Evolutionary conservation across 92 coral and sea anemone genomes (phyloP).

Genomic region (Nematostella vectensis): DNA sequence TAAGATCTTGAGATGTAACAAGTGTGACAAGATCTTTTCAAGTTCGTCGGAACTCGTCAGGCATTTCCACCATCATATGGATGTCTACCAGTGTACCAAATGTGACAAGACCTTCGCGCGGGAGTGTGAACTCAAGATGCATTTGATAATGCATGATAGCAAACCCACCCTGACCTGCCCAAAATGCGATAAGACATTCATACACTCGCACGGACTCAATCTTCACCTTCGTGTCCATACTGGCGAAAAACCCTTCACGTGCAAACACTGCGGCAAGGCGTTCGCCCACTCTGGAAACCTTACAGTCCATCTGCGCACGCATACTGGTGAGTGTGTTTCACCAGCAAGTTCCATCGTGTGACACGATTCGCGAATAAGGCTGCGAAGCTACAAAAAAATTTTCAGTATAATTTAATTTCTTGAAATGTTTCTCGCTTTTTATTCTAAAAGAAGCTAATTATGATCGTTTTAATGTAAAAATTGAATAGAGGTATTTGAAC

Average conservation of each 20-base stretch:
- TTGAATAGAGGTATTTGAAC: too few relatives aligned
- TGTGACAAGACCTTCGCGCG: constrained; percentile 13
- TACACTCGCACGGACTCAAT: constrained; percentile 28
- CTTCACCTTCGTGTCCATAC: constrained; percentile 24
- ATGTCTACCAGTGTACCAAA: constrained; percentile 13
- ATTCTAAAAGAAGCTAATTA: too few relatives aligned
- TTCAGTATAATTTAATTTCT: too few relatives aligned
- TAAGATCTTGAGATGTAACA: constrained; percentile 3
- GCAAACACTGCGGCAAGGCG: constrained; percentile 22
- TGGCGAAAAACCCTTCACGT: constrained; percentile 28
- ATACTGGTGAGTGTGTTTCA: constrained; percentile 17
- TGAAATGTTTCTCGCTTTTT: too few relatives aligned
- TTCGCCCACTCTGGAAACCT: constrained; percentile 31
- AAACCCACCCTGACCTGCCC: constrained; percentile 14
- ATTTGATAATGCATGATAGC: constrained; percentile 19
- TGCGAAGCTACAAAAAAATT: too few relatives aligned
- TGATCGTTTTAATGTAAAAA: too few relatives aligned
- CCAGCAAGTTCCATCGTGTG: too few relatives aligned
- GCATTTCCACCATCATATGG: constrained; percentile 12
- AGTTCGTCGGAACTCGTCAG: constrained; percentile 17
- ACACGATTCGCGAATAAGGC: too few relatives aligned
- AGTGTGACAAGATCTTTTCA: constrained; percentile 13
- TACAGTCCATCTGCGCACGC: constrained; percentile 32
- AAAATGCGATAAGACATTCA: constrained; percentile 21
- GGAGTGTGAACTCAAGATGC: constrained; percentile 21